Base-by-base conservation (phyloP, 1,140 invertebrate species). In the Tetramorium alpestre region DNA sequence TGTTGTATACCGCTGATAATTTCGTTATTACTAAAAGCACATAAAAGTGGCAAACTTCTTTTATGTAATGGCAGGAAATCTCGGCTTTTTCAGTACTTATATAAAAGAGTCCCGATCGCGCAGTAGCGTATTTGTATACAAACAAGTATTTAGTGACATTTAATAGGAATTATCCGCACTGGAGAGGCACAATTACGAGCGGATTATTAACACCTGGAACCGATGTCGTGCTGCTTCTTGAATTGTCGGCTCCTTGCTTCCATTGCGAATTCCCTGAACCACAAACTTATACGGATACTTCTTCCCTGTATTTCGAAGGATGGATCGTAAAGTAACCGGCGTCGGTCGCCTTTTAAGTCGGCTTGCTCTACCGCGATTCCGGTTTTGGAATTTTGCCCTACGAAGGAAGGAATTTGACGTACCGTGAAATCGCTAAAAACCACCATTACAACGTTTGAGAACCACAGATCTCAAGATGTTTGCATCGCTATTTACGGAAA, bases 171-270 rank as follows among this genome's bases (percentile, higher is more conserved):
- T 94, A 93, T 91, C 90, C 89, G 28, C 41, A 62, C 64, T 47
- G 86, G 82, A 77, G 86, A 80, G 84, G 90, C 87, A 94, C 93
- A 95, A 95, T 95, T 95, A 94, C 90, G 87, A 91, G 81, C 88
- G 94, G 94, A 95, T 95, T 95, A 95, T 95, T 94, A 93, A 94
- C 94, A 95, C 94, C 94, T 95, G 94, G 94, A 89, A 47, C 90
- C 73, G 92, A 89, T 93, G 90, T 93, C 92, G 92, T 89, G 93
- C 93, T 94, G 93, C 81, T 93, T 89, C 80, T 92, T 80, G 85
- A 94, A 90, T 94, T 90, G 92, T 72, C 77, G 51, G 75, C 84
- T 81, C 80, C 49, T 77, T 69, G 47, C 60, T 81, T 51, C 11
- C 11, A 88, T 67, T 86, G 28, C 51, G 2, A 86, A 28, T 25